Evolutionary conservation across 1,140 invertebrate species (phyloP), one percentile per base, ranked within the genome.

Genomic region (Euglossa dilemma): DNA sequence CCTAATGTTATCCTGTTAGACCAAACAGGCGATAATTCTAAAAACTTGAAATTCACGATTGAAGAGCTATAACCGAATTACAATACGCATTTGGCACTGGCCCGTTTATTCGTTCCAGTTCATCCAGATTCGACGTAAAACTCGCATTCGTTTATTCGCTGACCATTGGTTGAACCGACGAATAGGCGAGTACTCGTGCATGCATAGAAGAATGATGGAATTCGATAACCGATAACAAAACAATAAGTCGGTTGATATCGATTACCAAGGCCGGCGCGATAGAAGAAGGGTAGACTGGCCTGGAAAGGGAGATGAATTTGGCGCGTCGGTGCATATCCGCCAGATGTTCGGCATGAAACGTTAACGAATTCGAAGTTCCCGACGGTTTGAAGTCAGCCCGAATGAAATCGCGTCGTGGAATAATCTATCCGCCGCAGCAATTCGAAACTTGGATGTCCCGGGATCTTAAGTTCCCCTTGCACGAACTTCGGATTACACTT

Each of bases 401-500:
- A 82, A 80, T 80, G 80, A 76, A 80, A 80, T 75, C 83, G 64
- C 83, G 70, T 63, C 85, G 59, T 61, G 78, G 72, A 59, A 83
- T 84, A 80, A 84, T 84, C 77, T 67, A 84, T 84, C 83, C 71
- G 63, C 74, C 83, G 69, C 77, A 73, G 83, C 76, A 79, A 78
- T 80, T 85, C 87, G 76, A 86, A 83, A 87, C 83, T 88, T 82
- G 9, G 85, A 87, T 84, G 85, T 80, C 85, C 36, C 66, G 79
- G 57, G 79, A 88, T 85, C 87, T 84, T 80, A 85, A 87, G 86
- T 85, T 82, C 71, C 28, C 79, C 67, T 67, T 73, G 80, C 56
- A 79, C 59, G 57, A 88, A 88, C 86, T 88, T 88, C 28, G 83
- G 83, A 87, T 87, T 88, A 87, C 83, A 66, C 69, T 83, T 85